Conservation (phyloP, 2,888 invertebrate species). For the Acronicta aceris region DNA sequence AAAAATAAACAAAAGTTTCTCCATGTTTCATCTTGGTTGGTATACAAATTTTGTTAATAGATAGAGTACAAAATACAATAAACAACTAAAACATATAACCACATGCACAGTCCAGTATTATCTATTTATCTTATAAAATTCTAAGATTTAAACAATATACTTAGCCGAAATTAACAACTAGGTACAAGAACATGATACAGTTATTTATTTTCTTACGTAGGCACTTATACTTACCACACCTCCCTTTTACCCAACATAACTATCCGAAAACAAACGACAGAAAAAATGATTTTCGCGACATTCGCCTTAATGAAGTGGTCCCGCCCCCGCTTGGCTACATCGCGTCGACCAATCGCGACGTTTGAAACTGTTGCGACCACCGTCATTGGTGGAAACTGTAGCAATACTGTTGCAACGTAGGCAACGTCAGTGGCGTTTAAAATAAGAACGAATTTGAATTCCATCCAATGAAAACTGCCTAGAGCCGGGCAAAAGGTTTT, state of each 20-base stretch:
- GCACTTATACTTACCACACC: neutral
- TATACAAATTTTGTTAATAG: no score
- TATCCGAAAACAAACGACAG: slow-evolving; percentile 25
- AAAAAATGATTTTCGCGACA: slow-evolving; percentile 32
- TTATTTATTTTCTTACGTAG: no score
- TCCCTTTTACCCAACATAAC: slow-evolving; percentile 27
- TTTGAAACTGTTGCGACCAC: slow-evolving; percentile 59
- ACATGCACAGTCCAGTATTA: no score
- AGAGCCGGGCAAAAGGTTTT: neutral
- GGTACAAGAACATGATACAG: no score
- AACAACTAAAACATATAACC: no score
- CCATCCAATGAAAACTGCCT: slow-evolving; percentile 34
- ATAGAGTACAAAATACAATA: no score
- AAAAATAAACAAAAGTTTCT: no score
- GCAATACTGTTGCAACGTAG: slow-evolving; percentile 44
- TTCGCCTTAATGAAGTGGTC: slow-evolving; percentile 62
- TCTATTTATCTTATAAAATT: no score
- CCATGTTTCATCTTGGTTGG: no score
- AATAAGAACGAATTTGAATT: slow-evolving; percentile 13
- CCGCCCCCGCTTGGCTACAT: slow-evolving; percentile 49
- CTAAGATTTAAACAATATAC: no score
- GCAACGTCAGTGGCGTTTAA: slow-evolving; percentile 7
- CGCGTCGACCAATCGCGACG: slow-evolving; percentile 61
- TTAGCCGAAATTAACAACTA: neutral
- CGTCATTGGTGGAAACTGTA: slow-evolving; percentile 55